A percentile compares a stretch with the other conserved stretches of the same genome.
Conservation (phyloP, 2,113 vertebrate genomes). For the Mesocricetus auratus region DNA sequence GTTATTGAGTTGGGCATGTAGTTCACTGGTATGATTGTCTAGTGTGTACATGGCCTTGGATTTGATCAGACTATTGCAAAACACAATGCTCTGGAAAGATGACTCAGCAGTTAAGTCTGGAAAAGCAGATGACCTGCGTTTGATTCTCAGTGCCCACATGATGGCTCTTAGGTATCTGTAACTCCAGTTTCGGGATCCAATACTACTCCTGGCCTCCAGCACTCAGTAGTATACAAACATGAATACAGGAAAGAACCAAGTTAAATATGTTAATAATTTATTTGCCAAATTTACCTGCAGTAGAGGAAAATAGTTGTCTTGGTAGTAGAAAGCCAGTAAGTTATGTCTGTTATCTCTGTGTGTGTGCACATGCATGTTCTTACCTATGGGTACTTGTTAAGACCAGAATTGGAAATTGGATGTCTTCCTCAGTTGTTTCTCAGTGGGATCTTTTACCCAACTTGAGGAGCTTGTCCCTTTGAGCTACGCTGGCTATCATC, state of each 20-base stretch:
- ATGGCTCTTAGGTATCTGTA: not conserved
- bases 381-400: not conserved
- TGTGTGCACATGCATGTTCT: not conserved
- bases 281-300: not conserved
- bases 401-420: not conserved
- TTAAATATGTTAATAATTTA: not conserved
- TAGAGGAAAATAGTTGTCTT: not conserved
- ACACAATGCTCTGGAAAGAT: not conserved
- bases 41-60: not conserved
- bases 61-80: not conserved
- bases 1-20: not conserved
- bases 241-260: not conserved
- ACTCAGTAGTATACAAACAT: not conserved
- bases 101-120: not conserved
- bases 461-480: not conserved
- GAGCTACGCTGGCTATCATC: not conserved
- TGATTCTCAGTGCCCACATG: not conserved
- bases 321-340: not conserved
- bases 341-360: not conserved
- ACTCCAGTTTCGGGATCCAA: not conserved
- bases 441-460: not conserved
- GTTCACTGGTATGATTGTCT: not conserved
- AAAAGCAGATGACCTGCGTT: not conserved
- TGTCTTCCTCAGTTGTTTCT: not conserved
- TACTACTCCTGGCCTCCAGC: not conserved